Evolutionary conservation across 2,113 vertebrate genomes (phyloP).

Genomic region (Helogale parvula): DNA sequence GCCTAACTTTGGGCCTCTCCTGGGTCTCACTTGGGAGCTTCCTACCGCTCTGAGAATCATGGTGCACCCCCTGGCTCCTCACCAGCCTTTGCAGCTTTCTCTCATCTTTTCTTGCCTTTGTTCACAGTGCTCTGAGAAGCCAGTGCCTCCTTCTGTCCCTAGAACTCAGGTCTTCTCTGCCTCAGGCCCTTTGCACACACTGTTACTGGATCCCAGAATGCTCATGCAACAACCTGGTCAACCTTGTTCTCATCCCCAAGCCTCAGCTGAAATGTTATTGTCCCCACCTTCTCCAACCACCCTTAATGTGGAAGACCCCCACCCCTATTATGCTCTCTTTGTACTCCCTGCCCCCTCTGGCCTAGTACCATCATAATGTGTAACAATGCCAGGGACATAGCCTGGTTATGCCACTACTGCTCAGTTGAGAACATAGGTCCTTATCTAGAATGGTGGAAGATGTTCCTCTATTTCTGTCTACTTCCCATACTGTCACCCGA

Average conservation of each 20-base stretch:
- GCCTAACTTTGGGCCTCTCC: not conserved
- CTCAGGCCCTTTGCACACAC: not conserved
- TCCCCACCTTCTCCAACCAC: not conserved
- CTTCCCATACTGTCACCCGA: not conserved
- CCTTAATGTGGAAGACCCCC: not conserved
- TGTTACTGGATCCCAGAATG: not conserved
- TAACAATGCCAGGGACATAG: not conserved
- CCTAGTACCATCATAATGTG: not conserved
- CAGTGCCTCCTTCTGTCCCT: not conserved
- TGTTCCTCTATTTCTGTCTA: not conserved
- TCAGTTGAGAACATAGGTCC: not conserved
- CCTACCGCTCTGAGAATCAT: not conserved
- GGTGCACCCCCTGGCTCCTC: not conserved
- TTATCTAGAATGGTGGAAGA: not conserved
- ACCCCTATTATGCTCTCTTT: not conserved
- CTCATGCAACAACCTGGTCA: not conserved
- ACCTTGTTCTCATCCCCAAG: not conserved
- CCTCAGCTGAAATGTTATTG: not conserved
- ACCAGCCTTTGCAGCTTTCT: not conserved
- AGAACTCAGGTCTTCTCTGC: not conserved
- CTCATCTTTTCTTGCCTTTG: not conserved
- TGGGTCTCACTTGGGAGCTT: not conserved
- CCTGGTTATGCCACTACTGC: not conserved
- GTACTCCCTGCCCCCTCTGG: not conserved
- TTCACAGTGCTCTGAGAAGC: not conserved